phyloP scores from a whole-genome alignment of 1,140 invertebrate genomes.

The Acromyrmex echinatior region DNA sequence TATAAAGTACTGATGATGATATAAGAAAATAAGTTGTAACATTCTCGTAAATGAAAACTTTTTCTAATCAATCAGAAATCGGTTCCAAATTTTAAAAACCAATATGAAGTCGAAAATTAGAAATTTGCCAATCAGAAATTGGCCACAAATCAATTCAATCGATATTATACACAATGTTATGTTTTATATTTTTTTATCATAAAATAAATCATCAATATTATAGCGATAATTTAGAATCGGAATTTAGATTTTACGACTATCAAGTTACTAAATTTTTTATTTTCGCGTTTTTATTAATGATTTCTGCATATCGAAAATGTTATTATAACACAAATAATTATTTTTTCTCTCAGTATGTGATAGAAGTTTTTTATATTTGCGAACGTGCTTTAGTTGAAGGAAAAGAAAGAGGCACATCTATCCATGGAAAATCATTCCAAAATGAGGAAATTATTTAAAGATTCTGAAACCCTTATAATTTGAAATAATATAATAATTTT shows the following conservation, averaged over 20 bases:
- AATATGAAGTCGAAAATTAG: too few species aligned
- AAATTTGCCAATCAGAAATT: too few species aligned
- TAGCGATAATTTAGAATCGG: conserved; percentile 65
- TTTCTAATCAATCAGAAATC: too few species aligned
- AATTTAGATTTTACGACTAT: conserved; percentile 64
- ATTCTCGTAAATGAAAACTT: too few species aligned
- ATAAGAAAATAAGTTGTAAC: too few species aligned
- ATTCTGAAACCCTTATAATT: background rate
- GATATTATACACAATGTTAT: too few species aligned
- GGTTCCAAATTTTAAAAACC: too few species aligned
- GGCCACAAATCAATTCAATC: too few species aligned
- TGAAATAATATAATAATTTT: background rate
- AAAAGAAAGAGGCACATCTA: background rate
- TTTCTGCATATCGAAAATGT: conserved; percentile 4
- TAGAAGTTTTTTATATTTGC: background rate
- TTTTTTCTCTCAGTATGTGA: conserved; percentile 16
- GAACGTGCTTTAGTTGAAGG: background rate
- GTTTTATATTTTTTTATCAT: too few species aligned
- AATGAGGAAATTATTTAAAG: background rate
- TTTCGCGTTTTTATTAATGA: background rate
- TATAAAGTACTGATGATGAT: background rate
- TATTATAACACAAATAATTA: conserved; percentile 22
- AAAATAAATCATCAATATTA: background rate
- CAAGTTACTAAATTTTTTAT: conserved; percentile 15
- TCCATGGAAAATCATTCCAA: conserved; percentile 26